Percentiles rank a stretch among this genome's conserved stretches.
These are phyloP conservation scores for Eristalinus sepulchralis DNA, from an alignment of 2,888 invertebrate species.

Conservation along the genomic window DNA sequence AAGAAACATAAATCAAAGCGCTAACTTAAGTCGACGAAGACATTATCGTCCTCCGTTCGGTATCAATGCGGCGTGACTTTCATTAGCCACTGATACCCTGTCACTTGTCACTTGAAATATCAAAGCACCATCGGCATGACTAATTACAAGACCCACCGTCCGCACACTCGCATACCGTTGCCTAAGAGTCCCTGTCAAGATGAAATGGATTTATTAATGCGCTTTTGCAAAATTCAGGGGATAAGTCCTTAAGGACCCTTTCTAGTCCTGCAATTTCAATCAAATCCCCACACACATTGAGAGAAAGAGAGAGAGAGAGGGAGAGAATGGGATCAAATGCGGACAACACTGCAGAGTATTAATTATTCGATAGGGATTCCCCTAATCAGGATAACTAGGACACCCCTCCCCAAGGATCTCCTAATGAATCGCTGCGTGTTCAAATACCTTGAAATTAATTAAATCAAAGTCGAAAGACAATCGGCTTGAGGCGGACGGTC, in stretches of 20 bases:
- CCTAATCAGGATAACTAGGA: conserved; percentile 35
- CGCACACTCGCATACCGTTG: background rate
- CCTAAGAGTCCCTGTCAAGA: background rate
- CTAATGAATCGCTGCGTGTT: conserved; percentile 14
- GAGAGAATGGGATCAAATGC: background rate
- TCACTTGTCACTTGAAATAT: too few species aligned
- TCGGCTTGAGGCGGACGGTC: background rate
- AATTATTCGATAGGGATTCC: conserved; percentile 31
- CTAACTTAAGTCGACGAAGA: too few species aligned
- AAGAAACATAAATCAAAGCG: too few species aligned
- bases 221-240: conserved; percentile 31
- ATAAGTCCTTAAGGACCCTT: conserved; percentile 8
- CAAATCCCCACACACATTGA: background rate
- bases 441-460: conserved; percentile 31
- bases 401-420: background rate
- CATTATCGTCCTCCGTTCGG: too few species aligned
- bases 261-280: background rate
- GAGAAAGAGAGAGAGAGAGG: too few species aligned
- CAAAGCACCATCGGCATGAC: too few species aligned
- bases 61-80: too few species aligned
- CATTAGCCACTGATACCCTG: too few species aligned
- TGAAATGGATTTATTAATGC: conserved; percentile 16
- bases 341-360: conserved; percentile 39
- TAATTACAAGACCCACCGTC: too few species aligned
- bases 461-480: conserved; percentile 17